These are phyloP conservation scores for Cairina moschata DNA, from an alignment of 2,113 vertebrate species.

Conservation along the genomic window DNA sequence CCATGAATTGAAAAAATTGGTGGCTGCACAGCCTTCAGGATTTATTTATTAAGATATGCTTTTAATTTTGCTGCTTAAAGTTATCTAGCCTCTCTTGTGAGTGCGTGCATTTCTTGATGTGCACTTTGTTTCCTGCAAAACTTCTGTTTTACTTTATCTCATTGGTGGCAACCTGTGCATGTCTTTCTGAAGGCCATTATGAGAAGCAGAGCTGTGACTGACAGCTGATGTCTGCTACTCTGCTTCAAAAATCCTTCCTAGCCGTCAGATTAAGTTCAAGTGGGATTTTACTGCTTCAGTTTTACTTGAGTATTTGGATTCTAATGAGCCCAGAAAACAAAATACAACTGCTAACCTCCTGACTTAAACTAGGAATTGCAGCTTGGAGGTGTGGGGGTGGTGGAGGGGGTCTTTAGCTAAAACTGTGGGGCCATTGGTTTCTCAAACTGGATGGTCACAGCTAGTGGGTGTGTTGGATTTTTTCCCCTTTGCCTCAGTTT, in stretches of 20 bases:
- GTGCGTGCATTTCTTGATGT: neutral
- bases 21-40: neutral
- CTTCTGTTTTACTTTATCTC: neutral
- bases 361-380: neutral
- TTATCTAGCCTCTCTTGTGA: neutral
- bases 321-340: neutral
- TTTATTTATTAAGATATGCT: neutral
- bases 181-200: neutral
- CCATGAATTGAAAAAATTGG: neutral
- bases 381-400: too few relatives aligned
- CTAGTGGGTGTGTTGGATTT: neutral
- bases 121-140: fast-evolving
- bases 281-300: neutral
- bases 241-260: neutral
- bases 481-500: neutral
- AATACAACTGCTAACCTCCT: neutral
- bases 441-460: neutral
- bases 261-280: neutral
- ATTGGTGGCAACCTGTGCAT: neutral
- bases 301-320: neutral
- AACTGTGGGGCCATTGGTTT: neutral
- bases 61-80: neutral
- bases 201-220: neutral
- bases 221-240: neutral
- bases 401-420: neutral